Conservation (phyloP, 2,113 vertebrate species). For the Clinocottus analis region DNA sequence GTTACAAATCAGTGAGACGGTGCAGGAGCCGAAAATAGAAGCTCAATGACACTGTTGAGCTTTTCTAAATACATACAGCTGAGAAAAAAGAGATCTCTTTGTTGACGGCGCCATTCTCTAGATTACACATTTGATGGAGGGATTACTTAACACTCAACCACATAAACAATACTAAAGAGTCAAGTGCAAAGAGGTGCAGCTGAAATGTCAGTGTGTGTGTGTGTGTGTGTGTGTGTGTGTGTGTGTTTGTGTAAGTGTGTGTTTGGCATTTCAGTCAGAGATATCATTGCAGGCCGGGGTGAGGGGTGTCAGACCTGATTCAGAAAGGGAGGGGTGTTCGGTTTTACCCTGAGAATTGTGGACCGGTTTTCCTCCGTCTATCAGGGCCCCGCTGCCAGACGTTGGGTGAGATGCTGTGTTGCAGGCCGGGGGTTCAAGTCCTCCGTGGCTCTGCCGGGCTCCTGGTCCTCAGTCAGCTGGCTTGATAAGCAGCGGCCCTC, state of each 20-base stretch:
- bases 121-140: conserved; percentile 12
- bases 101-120: conserved; percentile 8
- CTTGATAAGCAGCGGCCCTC: conserved; percentile 68
- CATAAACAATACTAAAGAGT: conserved; percentile 12
- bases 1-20: conserved; percentile 14
- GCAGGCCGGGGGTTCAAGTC: conserved; percentile 49
- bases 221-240: conserved; percentile 10
- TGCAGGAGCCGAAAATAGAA: conserved; percentile 22
- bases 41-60: neutral
- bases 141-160: conserved; percentile 23
- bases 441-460: conserved; percentile 49
- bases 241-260: conserved; percentile 27
- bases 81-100: conserved; percentile 9
- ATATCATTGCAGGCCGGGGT: conserved; percentile 69
- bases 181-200: conserved; percentile 27
- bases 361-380: conserved; percentile 47
- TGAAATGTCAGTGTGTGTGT: conserved; percentile 75
- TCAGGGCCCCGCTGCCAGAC: conserved; percentile 33
- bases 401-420: conserved; percentile 32
- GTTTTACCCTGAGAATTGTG: conserved; percentile 38
- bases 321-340: conserved; percentile 8
- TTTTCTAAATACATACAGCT: conserved; percentile 44
- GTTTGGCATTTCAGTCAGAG: conserved; percentile 81
- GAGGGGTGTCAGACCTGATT: conserved; percentile 42
- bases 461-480: conserved; percentile 44